Base-by-base conservation (phyloP, 2,113 vertebrate genomes). In the Carassius carassius region DNA sequence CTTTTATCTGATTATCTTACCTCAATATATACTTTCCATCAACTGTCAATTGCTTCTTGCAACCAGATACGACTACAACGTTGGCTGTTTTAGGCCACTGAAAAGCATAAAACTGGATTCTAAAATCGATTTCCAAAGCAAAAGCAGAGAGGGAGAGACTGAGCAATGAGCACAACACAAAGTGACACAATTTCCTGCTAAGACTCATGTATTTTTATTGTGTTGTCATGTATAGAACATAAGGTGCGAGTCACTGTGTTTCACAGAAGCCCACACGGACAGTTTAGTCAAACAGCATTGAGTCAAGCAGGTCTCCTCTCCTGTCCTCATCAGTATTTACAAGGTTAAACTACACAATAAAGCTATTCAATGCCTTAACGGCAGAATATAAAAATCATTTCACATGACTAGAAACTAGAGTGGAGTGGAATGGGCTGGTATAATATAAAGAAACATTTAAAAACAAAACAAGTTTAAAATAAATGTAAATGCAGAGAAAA, bases 381-480 rank as follows among this genome's bases (percentile, higher is more conserved):
- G 86, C 89, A 85, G 84, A 81, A 67, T 72, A 81, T 63, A 88
- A 78, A 87, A 83, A 83, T 87, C 84, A 85, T 65, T 21, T 88
- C 79, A 78, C 80, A 84, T 67, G 73, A 81, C 72, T 87, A 80
- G n/a, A 69, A 84, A 83, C n/a, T 69, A 49, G 82, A 62, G 19
- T 73, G 62, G 6, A 62, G 37, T 51, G 62, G 63, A 77, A 70
- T 56, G 56, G 72, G 79, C 19, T 72, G 51, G 54, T 25, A 78
- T 60, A 82, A 84, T 81, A 76, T 35, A 84, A 76, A 84, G 63
- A 23, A 84, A 87, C 81, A 35, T 65, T 76, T 25, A 69, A 58
- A 84, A 85, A 60, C 54, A 84, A 29, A 83, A 60, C 56, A 84
- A 65, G 54, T 37, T 65, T 67, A 47, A 85, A 87, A 84, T 81